Evolutionary conservation across 2,888 invertebrate species (phyloP), one percentile per base, ranked within the genome.

Genomic region (Lycocerus yunnanus): DNA sequence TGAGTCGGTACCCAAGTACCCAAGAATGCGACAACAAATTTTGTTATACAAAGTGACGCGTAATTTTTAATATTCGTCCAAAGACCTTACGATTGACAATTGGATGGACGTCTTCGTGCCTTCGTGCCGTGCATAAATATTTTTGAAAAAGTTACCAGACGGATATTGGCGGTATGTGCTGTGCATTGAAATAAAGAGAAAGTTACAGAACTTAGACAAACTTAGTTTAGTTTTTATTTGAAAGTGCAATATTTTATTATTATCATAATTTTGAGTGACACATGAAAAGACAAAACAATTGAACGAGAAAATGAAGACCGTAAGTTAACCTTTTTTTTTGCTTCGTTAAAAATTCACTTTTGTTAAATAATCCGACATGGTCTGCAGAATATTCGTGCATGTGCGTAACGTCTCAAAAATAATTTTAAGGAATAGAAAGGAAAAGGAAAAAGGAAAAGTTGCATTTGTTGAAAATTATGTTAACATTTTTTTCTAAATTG

Each of bases 181-280:
- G 18, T 63, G 61, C 61, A 63, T 63, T 63, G 18, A 63, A 63
- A 63, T 63, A 63, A 63, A 63, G 61, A 63, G 61, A 63, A 63
- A 63, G 61, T 63, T 15, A 1, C 8, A n/a, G 61, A 20, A 63
- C 20, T 63, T 63, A 18, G 18, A 16, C 20, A 63, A 63, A 63
- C 61, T 18, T 18, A n/a, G 13, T 18, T 63, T 63, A 63, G 61
- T 63, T 63, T 63, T 60, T 63, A 18, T 63, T 18, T 63, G 61
- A 63, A 63, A 63, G 61, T 63, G 61, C 61, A 63, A 63, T 18
- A 63, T 63, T 63, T 63, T 63, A 63, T 18, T 63, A 20, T 61
- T 20, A 43, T 43, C n/a, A 43, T 43, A n/a, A 43, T 43, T 43
- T n/a, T 43, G 43, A 43, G 43, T n/a, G 15, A 63, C 61, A 63